Evolutionary conservation across 2,113 vertebrate genomes (phyloP).

Genomic region (Mormyrus iriodes): DNA sequence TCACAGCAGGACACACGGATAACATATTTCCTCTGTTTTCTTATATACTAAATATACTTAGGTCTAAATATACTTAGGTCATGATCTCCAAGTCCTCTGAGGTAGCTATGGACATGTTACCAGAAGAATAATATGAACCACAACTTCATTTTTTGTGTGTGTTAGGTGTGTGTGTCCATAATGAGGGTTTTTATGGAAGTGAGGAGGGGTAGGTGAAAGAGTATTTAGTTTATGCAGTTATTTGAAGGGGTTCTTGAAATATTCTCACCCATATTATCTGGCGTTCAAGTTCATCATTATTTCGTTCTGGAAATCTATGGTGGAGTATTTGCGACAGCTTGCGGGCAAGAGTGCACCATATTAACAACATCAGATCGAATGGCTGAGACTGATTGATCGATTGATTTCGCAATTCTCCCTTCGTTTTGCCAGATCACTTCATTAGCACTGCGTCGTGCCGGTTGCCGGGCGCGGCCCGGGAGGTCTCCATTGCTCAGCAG

Average conservation of each 20-base stretch:
- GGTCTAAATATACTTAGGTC: constrained; percentile 8
- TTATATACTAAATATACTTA: constrained; percentile 5
- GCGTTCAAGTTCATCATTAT: not conserved
- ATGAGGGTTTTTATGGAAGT: not conserved
- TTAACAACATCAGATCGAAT: not conserved
- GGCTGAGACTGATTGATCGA: not conserved
- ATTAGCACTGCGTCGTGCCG: not conserved
- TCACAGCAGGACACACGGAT: not conserved
- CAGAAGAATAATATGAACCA: not conserved
- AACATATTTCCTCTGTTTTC: not conserved
- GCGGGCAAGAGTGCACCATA: not conserved
- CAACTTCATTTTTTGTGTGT: not conserved
- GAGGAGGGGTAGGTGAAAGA: not conserved
- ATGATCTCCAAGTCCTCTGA: not conserved
- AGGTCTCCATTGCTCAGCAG: not conserved
- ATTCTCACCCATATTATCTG: not conserved
- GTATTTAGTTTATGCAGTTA: not conserved
- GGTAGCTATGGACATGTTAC: not conserved
- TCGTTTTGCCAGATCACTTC: not conserved
- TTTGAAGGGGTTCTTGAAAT: not conserved
- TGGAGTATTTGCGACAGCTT: not conserved
- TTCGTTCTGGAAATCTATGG: not conserved
- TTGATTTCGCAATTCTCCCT: not conserved
- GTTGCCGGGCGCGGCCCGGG: not conserved
- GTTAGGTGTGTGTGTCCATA: not conserved